Base-by-base conservation (phyloP, 2,113 vertebrate species). In the Stercorarius parasiticus region DNA sequence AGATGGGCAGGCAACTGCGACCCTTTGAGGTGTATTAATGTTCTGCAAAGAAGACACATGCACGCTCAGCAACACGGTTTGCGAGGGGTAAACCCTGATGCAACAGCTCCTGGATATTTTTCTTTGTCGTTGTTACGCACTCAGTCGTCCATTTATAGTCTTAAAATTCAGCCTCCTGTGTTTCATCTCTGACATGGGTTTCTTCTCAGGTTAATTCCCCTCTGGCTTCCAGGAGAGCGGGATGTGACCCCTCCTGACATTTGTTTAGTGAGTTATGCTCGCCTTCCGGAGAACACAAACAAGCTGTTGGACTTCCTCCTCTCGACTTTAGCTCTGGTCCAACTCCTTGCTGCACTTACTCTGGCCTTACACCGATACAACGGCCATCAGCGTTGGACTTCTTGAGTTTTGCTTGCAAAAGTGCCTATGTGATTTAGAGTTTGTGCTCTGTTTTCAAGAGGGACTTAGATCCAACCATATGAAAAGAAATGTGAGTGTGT, bases 271-370 rank as follows among this genome's bases (percentile, higher is more conserved):
- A 96, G 89, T 95, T 97, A 95, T 95, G 81, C 69, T 95, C 0
- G 3, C 84, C 61, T 97, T 97, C 96, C 73, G 32, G 93, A 96
- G 96, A 97, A 94, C 89, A 95, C 93, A 97, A 96, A 96, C 95
- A 97, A 95, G 80, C 80, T 74, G 36, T 45, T 86, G 94, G 88
- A 89, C 58, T 95, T 93, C 94, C 91, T 89, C 83, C 53, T 53
- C 26, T 59, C 58, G 76, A 53, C 65, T 72, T 74, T 27, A 93
- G 58, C 84, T 79, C 70, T 32, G 10, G 22, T 61, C 78, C 88
- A 91, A 1, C 73, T 87, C 49, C 62, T 86, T n/a, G 66, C 83
- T 92, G 82, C 52, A 6, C 65, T 86, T 56, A 74, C 43, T 25
- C 83, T 87, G 83, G 91, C 83, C 32, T 82, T 72, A 58, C 1